Percentiles rank a stretch among this genome's conserved stretches.
Evolutionary conservation across 2,113 vertebrate genomes (phyloP).

Genomic region (Tonatia bakeri): DNA sequence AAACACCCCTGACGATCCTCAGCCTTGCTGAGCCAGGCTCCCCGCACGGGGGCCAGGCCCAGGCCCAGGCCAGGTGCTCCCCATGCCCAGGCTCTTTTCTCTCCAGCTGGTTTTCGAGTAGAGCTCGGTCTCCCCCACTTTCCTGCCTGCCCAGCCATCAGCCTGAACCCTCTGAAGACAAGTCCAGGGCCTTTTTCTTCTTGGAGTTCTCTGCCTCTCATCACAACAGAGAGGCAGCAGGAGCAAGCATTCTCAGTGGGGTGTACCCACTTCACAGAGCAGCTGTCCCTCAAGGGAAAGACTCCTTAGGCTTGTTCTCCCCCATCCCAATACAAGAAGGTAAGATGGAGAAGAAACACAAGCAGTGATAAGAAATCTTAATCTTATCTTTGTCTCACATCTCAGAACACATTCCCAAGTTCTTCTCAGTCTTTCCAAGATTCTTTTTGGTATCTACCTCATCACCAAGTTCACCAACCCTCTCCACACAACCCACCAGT

Average conservation of each 20-base stretch:
- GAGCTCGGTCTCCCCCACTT: neutral
- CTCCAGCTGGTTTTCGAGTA: neutral
- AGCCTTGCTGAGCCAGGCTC: neutral
- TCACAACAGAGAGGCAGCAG: neutral
- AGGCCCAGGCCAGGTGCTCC: neutral
- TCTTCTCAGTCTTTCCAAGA: neutral
- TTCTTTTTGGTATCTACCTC: neutral
- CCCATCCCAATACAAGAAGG: neutral
- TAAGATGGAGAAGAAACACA: neutral
- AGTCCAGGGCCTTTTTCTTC: neutral
- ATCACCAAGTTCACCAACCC: neutral
- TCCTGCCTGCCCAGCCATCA: neutral
- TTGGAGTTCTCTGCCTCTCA: neutral
- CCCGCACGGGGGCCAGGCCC: no score
- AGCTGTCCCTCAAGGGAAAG: neutral
- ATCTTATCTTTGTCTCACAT: neutral
- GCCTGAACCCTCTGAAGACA: neutral
- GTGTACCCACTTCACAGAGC: neutral
- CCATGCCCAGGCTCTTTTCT: neutral
- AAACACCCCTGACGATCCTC: neutral
- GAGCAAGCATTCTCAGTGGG: neutral
- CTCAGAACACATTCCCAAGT: neutral
- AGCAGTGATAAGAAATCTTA: neutral
- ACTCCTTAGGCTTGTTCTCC: neutral
- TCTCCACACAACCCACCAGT: neutral